phyloP scores from a whole-genome alignment of 2,113 vertebrate species.

The Paedocypris sp. region DNA sequence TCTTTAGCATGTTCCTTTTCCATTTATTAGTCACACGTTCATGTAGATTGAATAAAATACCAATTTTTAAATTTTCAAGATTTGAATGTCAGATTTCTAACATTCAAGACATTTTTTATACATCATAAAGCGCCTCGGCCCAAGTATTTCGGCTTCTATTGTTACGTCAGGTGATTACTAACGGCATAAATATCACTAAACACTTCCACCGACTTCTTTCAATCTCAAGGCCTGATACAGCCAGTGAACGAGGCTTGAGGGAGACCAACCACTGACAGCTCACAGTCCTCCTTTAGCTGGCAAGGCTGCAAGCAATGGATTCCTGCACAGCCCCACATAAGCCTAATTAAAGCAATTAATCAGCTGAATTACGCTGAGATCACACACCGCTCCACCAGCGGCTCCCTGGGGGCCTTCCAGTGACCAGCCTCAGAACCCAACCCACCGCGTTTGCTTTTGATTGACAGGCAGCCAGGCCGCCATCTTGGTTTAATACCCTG shows the following conservation, averaged over 20 bases:
- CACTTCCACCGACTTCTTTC: too few species aligned
- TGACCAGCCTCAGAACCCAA: conserved; percentile 2
- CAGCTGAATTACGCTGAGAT: conserved; percentile 45
- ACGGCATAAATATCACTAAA: too few species aligned
- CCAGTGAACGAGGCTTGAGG: neutral
- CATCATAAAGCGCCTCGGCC: too few species aligned
- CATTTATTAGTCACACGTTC: too few species aligned
- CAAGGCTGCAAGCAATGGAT: neutral
- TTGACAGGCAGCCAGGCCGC: neutral
- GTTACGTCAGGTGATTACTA: too few species aligned
- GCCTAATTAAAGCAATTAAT: conserved; percentile 52
- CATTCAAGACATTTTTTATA: too few species aligned
- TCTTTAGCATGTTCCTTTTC: too few species aligned
- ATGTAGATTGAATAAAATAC: too few species aligned
- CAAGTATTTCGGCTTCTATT: too few species aligned
- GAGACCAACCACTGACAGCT: neutral
- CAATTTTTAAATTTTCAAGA: too few species aligned
- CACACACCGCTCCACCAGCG: conserved; percentile 9
- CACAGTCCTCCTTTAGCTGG: conserved; percentile 26
- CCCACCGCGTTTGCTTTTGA: neutral
- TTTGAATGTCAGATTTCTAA: too few species aligned
- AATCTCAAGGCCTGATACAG: too few species aligned
- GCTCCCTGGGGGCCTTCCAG: neutral
- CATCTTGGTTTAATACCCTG: conserved; percentile 2
- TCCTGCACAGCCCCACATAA: conserved; percentile 27